Base-by-base conservation (phyloP, 2,113 vertebrate genomes). In the Balaenoptera acutorostrata region DNA sequence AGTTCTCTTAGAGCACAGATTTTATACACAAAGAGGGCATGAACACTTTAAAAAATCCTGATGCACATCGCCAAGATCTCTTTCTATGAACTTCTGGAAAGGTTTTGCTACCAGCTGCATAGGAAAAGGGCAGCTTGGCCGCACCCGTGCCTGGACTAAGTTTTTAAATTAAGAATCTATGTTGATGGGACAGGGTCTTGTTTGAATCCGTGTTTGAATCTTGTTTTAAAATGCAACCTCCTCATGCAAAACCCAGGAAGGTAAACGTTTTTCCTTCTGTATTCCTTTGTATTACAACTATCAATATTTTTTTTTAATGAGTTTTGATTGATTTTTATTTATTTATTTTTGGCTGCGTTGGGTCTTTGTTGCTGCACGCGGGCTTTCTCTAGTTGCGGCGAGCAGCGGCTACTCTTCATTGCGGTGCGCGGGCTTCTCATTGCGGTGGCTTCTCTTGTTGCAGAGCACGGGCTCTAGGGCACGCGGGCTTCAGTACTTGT, bases 31-130 rank as follows among this genome's bases (percentile, higher is more conserved):
- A 17, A 72, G 72, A 20, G 3, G 21, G 46, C 9, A 13, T 0
- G 1, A 11, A 13, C 44, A 8, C 64, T 31, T 8, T 2, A 4
- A 15, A 12, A 68, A 6, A 23, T 7, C 31, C 81, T 13, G 39
- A 29, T 0, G 9, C 25, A 0, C 0, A 1, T 0, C 1, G 20
- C 7, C 25, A 41, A 23, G 27, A 17, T 1, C 44, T 29, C 44
- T 57, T 4, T 14, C 78, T 3, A 20, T 9, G 4, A 17, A 9
- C 29, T 14, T 59, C 66, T 36, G 33, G 14, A 21, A 20, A 72
- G 7, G 31, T 2, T 23, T 10, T 55, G 57, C 57, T 15, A 3
- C 55, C 33, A n/a, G 64, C 52, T 5, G 39, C 68, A 2, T 2
- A 10, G 9, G 41, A 49, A 33, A 21, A 52, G 0, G 2, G 46